These are phyloP conservation scores for Tokudaia muenninki DNA, from an alignment of 2,797 vertebrate species.

Conservation along the genomic window DNA sequence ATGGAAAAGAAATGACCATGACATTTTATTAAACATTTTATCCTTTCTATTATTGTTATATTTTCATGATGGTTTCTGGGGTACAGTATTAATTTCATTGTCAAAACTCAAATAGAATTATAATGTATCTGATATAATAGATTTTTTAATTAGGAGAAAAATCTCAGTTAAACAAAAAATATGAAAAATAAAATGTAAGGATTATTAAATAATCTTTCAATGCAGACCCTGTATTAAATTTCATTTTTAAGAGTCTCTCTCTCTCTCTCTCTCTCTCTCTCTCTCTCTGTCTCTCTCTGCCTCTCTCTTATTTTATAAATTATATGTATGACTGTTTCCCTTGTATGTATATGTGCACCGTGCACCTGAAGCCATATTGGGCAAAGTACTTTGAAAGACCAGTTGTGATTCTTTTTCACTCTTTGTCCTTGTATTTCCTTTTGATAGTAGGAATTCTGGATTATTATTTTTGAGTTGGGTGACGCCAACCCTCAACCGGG, in stretches of 20 bases:
- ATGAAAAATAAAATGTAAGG: constrained; percentile 5
- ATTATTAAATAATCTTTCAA: constrained; percentile 63
- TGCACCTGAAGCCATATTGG: not conserved
- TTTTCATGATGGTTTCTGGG: constrained; percentile 38
- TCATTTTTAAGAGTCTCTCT: not conserved
- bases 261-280: too few relatives aligned
- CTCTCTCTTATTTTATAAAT: not conserved
- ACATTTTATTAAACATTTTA: constrained; percentile 45
- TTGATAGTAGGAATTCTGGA: too few relatives aligned
- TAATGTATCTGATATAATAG: constrained; percentile 56
- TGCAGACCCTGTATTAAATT: constrained; percentile 13
- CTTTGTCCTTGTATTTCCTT: too few relatives aligned
- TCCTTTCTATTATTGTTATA: constrained; percentile 40
- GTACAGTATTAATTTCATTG: constrained; percentile 24
- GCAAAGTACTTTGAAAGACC: not conserved
- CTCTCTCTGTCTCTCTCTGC: too few relatives aligned
- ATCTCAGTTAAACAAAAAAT: not conserved
- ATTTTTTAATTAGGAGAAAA: constrained; percentile 67
- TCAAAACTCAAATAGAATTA: constrained; percentile 59
- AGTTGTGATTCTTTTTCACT: too few relatives aligned
- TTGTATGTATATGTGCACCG: not conserved
- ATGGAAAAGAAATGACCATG: constrained; percentile 24
- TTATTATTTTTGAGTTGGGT: too few relatives aligned
- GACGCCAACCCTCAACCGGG: too few relatives aligned
- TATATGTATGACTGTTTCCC: not conserved